Evolutionary conservation across 2,113 vertebrate genomes (phyloP), one percentile per base, ranked within the genome.

Genomic region (Urocitellus parryii): DNA sequence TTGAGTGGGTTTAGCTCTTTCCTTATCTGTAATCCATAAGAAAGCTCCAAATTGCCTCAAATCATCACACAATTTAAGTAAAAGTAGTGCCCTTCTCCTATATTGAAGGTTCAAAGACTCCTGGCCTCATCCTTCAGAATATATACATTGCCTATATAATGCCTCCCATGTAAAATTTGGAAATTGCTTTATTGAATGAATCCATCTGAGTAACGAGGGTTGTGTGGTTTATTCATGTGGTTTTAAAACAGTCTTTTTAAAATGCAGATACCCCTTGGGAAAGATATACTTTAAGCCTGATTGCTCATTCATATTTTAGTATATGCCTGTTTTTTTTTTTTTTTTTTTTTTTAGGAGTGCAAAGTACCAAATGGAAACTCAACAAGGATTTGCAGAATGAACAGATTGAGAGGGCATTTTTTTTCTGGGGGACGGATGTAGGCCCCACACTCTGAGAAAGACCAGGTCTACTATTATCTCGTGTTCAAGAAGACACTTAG

Each of bases 251-350:
- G 27, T 72, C 42, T 56, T 85, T 95, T 80, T 16, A 96, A 91
- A 93, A 92, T 91, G 56, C 42, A 89, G 77, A 67, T 89, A 63
- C 45, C 42, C 24, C 27, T 81, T 83, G 42, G 70, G 56, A 92
- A 88, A 94, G 25, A 27, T 90, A 88, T 2, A 90, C 45, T 94
- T 89, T 92, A 94, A 90, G 74, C 45, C 27, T 18, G 20, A 63
- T 70, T 76, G 45, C 34, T 92, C 70, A 96, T 96, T 86, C 85
- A 91, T 91, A 86, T 90, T 96, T 96, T 34, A 96, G n/a, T 48
- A 63, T 73, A 39, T 82, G 27, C 39, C 42, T 73, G 42, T 32
- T 84, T 93, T 73, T 32, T 84, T 96, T 63, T 93, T 73, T 32
- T 84, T 96, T 63, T 93, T 73, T 32, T 84, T 96, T 63, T 93